Evolutionary conservation across 2,888 invertebrate genomes (phyloP).

Genomic region (Trachelus troglodyta): DNA sequence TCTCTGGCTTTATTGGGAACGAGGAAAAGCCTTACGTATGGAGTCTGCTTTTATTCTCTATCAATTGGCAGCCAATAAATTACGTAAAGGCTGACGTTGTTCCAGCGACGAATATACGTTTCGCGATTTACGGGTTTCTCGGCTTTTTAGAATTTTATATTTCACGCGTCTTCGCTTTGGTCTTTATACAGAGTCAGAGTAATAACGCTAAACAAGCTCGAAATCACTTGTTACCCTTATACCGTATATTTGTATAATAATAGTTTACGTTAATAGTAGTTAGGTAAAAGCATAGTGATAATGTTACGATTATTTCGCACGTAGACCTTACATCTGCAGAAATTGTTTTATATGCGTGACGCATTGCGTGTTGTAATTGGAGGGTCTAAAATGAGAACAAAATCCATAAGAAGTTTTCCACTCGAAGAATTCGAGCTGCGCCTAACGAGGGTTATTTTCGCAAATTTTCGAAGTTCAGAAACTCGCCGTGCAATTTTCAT

Average conservation of each 20-base stretch:
- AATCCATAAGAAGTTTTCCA: background rate
- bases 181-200: background rate
- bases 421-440: background rate
- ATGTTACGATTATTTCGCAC: background rate
- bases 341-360: background rate
- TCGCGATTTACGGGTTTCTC: background rate
- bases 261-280: too few species aligned
- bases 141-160: background rate
- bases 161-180: background rate
- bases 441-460: background rate
- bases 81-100: background rate
- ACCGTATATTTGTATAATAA: background rate
- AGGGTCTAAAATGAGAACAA: background rate
- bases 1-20: background rate
- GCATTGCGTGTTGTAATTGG: background rate
- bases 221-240: background rate
- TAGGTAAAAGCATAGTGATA: background rate
- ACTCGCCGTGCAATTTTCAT: background rate
- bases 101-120: background rate
- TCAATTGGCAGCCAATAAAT: background rate
- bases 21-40: background rate
- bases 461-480: background rate
- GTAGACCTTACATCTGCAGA: background rate
- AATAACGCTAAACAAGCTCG: background rate
- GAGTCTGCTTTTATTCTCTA: background rate